A percentile compares a stretch with the other conserved stretches of the same genome.
phyloP scores from a whole-genome alignment of 2,797 vertebrate genomes.

The Alca torda region DNA sequence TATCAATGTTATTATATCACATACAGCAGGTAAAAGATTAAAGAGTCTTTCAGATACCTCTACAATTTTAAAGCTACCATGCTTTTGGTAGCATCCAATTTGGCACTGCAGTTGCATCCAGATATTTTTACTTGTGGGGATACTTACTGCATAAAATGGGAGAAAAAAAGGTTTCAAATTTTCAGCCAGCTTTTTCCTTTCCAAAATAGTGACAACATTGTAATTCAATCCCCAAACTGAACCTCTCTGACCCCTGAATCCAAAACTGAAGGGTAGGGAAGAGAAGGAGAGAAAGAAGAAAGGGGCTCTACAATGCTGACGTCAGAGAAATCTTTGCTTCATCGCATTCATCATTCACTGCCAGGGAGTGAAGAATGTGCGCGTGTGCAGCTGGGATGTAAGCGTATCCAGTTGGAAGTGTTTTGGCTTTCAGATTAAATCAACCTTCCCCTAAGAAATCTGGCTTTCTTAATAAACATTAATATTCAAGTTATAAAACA shows the following conservation, averaged over 20 bases:
- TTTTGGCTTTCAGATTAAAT: slow-evolving; percentile 16
- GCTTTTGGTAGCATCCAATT: background rate
- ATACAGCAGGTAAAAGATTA: background rate
- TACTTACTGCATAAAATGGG: background rate
- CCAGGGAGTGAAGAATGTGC: background rate
- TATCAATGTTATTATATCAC: background rate
- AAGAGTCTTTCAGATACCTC: background rate
- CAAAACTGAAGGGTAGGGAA: background rate
- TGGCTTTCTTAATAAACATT: background rate
- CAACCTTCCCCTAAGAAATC: background rate
- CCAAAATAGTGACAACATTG: background rate
- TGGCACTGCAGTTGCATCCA: background rate
- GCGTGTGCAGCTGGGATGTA: background rate
- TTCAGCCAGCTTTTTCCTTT: background rate
- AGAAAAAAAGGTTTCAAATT: background rate
- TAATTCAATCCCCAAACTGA: background rate
- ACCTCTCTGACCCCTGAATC: background rate
- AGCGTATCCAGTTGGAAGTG: background rate
- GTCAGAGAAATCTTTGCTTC: background rate
- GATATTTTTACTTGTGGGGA: background rate
- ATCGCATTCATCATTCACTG: background rate
- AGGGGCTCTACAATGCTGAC: background rate
- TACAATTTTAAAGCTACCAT: background rate
- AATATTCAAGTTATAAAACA: background rate
- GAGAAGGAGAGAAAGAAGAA: background rate